Evolutionary conservation across 2,888 invertebrate genomes (phyloP).

Genomic region (Papilio protenor): DNA sequence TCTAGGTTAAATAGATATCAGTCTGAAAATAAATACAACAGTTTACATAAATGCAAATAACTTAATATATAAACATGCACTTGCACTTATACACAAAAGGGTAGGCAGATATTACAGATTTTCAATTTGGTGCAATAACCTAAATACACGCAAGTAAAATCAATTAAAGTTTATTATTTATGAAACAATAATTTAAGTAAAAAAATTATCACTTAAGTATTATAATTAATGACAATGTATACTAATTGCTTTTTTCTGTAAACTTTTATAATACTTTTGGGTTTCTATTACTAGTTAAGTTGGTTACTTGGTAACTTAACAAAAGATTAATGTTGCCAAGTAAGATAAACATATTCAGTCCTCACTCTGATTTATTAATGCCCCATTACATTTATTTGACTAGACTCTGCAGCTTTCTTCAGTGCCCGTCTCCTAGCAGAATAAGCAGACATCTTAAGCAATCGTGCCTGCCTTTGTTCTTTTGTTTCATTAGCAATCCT

Average conservation of each 20-base stretch:
- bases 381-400: background rate
- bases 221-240: no score
- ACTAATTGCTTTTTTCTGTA: no score
- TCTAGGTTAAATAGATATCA: background rate
- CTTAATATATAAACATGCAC: no score
- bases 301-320: background rate
- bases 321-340: background rate
- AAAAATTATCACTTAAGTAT: no score
- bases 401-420: slow-evolving; percentile 56
- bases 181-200: no score
- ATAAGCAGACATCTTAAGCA: slow-evolving; percentile 77
- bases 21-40: background rate
- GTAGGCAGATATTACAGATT: no score
- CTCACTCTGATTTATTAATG: background rate
- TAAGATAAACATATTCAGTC: background rate
- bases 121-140: no score
- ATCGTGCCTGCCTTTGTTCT: slow-evolving; percentile 61
- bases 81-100: no score
- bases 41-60: background rate
- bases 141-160: no score
- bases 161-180: no score
- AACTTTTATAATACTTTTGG: background rate
- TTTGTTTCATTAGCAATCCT: slow-evolving; percentile 74
- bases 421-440: slow-evolving; percentile 72
- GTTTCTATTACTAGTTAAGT: background rate